Evolutionary conservation across 2,888 invertebrate species (phyloP).

Genomic region (Endotricha flammealis): DNA sequence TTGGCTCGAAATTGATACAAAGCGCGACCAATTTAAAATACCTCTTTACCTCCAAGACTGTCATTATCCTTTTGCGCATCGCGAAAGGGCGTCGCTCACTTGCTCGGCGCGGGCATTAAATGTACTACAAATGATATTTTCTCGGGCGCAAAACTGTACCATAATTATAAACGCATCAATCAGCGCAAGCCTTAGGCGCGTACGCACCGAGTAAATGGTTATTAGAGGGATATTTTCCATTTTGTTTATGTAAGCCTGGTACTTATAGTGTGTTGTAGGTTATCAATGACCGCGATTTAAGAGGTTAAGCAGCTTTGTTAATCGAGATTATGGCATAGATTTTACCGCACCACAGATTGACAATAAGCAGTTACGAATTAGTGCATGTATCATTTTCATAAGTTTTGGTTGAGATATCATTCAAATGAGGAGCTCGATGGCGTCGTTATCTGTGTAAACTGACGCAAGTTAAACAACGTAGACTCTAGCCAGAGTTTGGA

Average conservation of each 20-base stretch:
- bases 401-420: no score
- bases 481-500: no score
- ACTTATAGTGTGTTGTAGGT: not conserved
- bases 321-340: no score
- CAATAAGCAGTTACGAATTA: no score
- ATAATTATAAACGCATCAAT: constrained; percentile 76
- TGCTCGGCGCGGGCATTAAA: constrained; percentile 1
- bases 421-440: no score
- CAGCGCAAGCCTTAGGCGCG: constrained; percentile 50
- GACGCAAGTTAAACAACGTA: no score
- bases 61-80: not conserved
- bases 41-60: not conserved
- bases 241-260: constrained; percentile 30
- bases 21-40: not conserved
- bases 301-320: no score
- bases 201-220: constrained; percentile 52
- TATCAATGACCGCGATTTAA: no score
- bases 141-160: constrained; percentile 52
- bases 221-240: constrained; percentile 43
- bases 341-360: no score
- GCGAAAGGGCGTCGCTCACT: constrained; percentile 5
- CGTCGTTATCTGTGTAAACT: no score
- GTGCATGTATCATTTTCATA: no score
- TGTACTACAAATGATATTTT: constrained; percentile 56
- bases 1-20: not conserved